Percentiles rank a stretch among this genome's conserved stretches.
These are phyloP conservation scores for Drosophila demipolita DNA, from an alignment of 2,888 invertebrate species.

Conservation along the genomic window DNA sequence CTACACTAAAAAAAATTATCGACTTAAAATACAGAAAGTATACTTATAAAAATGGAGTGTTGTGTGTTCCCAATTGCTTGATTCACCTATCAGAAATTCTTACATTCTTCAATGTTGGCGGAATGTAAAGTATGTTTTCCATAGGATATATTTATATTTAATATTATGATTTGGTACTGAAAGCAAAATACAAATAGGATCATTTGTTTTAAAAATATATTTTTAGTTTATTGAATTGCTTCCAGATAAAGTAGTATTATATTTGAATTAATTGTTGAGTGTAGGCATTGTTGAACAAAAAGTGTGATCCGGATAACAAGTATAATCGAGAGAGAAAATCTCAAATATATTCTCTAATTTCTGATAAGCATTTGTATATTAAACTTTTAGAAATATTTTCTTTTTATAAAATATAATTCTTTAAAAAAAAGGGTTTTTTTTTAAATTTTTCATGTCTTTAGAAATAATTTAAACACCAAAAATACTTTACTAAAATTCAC, in stretches of 20 bases:
- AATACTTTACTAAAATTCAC: rapidly evolving
- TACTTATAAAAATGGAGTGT: neutral
- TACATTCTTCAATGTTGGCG: neutral
- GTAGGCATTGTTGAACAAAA: neutral
- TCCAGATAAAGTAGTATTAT: neutral
- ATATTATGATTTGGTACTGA: neutral
- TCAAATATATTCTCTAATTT: neutral
- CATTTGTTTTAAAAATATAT: neutral
- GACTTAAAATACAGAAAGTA: neutral
- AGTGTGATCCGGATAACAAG: too few species aligned
- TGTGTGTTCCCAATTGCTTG: neutral
- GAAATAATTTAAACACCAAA: neutral
- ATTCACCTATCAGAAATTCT: neutral
- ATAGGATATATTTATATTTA: neutral
- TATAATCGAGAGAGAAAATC: neutral
- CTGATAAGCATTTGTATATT: neutral
- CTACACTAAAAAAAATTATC: neutral
- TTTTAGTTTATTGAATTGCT: neutral
- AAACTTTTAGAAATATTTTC: neutral
- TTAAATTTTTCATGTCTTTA: neutral
- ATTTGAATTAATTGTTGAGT: neutral
- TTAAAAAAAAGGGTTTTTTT: neutral
- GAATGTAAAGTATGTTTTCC: neutral
- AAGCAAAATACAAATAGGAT: neutral
- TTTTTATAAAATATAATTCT: neutral